These are phyloP conservation scores for Timandra comae DNA, from an alignment of 2,888 invertebrate genomes.

Conservation along the genomic window DNA sequence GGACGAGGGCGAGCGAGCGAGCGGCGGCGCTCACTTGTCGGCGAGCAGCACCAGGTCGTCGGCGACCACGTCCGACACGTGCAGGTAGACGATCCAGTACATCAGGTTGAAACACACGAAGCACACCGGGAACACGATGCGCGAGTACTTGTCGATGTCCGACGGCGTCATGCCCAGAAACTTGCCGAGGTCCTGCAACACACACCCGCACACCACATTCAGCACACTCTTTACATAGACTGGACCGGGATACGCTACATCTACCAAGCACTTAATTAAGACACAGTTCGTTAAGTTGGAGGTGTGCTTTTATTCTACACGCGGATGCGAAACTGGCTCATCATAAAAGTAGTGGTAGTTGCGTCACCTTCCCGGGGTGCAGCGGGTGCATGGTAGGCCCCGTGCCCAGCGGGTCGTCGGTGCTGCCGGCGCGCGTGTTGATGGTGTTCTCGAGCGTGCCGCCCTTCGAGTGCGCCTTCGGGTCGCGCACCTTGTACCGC, in stretches of 20 bases:
- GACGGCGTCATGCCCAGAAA: slow-evolving; percentile 93
- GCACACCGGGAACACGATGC: slow-evolving; percentile 97
- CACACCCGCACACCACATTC: too few relatives aligned
- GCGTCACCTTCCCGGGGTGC: slow-evolving; percentile 86
- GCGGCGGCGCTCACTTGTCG: slow-evolving; percentile 35
- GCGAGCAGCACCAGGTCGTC: slow-evolving; percentile 89
- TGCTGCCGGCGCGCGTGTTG: slow-evolving; percentile 81
- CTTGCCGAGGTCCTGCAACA: slow-evolving; percentile 85
- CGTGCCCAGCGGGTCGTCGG: slow-evolving; percentile 74
- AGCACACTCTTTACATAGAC: too few relatives aligned
- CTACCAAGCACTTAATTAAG: too few relatives aligned
- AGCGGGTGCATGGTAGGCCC: slow-evolving; percentile 81
- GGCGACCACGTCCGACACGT: slow-evolving; percentile 94
- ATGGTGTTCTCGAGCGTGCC: slow-evolving; percentile 91
- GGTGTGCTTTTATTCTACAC: too few relatives aligned
- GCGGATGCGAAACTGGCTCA: too few relatives aligned
- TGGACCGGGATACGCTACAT: too few relatives aligned
- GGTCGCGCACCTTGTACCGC: slow-evolving; percentile 94
- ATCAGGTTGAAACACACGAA: slow-evolving; percentile 98
- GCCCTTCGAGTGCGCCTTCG: slow-evolving; percentile 92
- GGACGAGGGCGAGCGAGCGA: background rate
- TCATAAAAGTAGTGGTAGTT: too few relatives aligned
- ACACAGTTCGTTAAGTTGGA: too few relatives aligned
- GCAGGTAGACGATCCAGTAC: slow-evolving; percentile 97
- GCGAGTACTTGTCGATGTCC: slow-evolving; percentile 98